phyloP scores from a whole-genome alignment of 1,140 invertebrate genomes.

The Portunus trituberculatus region DNA sequence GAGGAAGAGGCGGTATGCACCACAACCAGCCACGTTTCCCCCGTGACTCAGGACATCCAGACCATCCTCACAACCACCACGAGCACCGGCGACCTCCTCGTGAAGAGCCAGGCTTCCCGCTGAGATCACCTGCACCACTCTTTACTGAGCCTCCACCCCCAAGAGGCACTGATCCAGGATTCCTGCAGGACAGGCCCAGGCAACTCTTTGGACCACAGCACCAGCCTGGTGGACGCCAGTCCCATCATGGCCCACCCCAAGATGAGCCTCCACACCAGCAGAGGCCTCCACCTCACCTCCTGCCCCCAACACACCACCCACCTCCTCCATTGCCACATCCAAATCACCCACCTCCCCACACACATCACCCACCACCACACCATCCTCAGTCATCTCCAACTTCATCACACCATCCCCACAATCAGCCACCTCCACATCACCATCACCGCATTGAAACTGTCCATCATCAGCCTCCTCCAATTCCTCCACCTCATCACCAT shows the following conservation, averaged over 20 bases:
- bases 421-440: conserved; percentile 40
- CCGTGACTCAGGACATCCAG: not conserved
- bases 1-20: not conserved
- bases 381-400: conserved; percentile 24
- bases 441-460: conserved; percentile 39
- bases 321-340: conserved; percentile 32
- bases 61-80: conserved; percentile 31
- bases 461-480: conserved; percentile 49
- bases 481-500: conserved; percentile 38
- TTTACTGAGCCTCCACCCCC: conserved; percentile 51
- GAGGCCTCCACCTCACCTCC: conserved; percentile 24
- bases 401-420: conserved; percentile 38
- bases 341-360: conserved; percentile 37
- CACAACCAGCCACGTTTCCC: conserved; percentile 34
- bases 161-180: not conserved
- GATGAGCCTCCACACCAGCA: conserved; percentile 56
- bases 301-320: conserved; percentile 49
- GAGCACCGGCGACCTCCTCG: not conserved
- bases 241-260: conserved; percentile 10
- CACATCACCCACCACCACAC: conserved; percentile 45
- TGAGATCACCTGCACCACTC: not conserved
- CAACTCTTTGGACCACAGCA: conserved; percentile 34
- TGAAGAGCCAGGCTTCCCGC: not conserved
- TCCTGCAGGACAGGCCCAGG: not conserved
- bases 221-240: conserved; percentile 24